Evolutionary conservation across 2,113 vertebrate genomes (phyloP), one percentile per base, ranked within the genome.

Genomic region (Mesembrinibis cayennensis): DNA sequence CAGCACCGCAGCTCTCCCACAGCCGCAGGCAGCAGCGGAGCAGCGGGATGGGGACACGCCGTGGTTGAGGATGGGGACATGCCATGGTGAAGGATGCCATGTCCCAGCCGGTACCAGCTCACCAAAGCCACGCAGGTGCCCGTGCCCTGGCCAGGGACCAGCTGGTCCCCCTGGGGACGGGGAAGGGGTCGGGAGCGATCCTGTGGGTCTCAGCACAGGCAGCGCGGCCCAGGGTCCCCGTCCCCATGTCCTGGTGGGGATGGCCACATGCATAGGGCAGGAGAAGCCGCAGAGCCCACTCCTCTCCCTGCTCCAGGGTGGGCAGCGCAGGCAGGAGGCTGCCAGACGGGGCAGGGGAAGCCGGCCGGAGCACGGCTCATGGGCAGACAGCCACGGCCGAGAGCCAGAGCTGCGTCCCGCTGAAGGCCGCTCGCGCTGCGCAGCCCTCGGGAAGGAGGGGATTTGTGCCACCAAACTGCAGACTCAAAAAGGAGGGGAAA

Each of bases 211-310:
- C 86, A 25, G 59, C 45, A 26, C 4, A 10, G 36, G 53, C 16
- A 52, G 30, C 2, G 0, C 6, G 14, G 62, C 15, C 3, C 8
- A 0, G n/a, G 11, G 26, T 65, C 13, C 23, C 16, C 4, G 0
- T 59, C 9, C 12, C 8, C 16, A 0, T 15, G 45, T 56, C 70
- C 26, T 12, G 4, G 58, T 0, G 0, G 23, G 38, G 69, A 53
- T 8, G 61, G 89, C 36, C 23, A 8, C 3, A 1, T 2, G n/a
- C 22, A 32, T 53, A 38, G 32, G 44, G 7, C 29, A 50, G 59
- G 52, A 55, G 36, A 71, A 85, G 50, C 4, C 6, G 0, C 26
- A 0, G 2, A 59, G 18, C 21, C 34, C 15, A 0, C 36, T 53
- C 34, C 50, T 26, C 5, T 71, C 10, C 34, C 30, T 73, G 7